Conservation (phyloP, 2,888 invertebrate species). For the Euzetes globulus region DNA sequence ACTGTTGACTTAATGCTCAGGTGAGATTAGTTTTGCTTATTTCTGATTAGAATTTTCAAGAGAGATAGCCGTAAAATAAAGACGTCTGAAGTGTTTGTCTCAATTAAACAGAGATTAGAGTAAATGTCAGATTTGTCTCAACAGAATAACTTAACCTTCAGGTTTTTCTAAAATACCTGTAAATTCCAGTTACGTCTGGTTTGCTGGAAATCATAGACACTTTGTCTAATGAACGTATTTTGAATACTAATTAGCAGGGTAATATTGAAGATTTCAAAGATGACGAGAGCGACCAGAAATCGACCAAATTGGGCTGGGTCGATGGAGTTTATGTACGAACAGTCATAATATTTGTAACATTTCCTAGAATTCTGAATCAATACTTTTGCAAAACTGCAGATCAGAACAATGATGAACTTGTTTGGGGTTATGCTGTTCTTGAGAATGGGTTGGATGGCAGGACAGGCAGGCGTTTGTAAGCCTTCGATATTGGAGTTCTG, state of each 20-base stretch:
- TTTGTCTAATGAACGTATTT: not conserved
- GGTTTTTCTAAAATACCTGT: too few species aligned
- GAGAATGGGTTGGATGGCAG: slow-evolving; percentile 93
- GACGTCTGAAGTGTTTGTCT: not conserved
- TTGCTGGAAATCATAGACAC: too few species aligned
- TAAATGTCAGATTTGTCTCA: too few species aligned
- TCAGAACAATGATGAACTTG: slow-evolving; percentile 68
- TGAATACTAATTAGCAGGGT: not conserved
- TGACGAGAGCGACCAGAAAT: not conserved
- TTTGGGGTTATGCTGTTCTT: slow-evolving; percentile 99
- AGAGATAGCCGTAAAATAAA: not conserved
- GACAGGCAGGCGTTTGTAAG: slow-evolving; percentile 78
- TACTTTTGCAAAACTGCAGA: too few species aligned
- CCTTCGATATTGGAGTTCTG: slow-evolving; percentile 48
- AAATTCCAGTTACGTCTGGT: too few species aligned
- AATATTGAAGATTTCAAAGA: not conserved
- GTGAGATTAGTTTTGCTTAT: too few species aligned
- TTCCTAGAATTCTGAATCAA: not conserved
- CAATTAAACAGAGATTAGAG: too few species aligned
- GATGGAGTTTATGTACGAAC: slow-evolving; percentile 50
- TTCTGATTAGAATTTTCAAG: too few species aligned
- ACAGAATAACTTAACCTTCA: too few species aligned
- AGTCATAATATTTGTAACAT: not conserved
- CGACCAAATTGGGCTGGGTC: slow-evolving; percentile 31
- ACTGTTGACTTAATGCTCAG: too few species aligned